Base-by-base conservation (phyloP, 2,797 vertebrate species). In the Paratrypauchen microcephalus region DNA sequence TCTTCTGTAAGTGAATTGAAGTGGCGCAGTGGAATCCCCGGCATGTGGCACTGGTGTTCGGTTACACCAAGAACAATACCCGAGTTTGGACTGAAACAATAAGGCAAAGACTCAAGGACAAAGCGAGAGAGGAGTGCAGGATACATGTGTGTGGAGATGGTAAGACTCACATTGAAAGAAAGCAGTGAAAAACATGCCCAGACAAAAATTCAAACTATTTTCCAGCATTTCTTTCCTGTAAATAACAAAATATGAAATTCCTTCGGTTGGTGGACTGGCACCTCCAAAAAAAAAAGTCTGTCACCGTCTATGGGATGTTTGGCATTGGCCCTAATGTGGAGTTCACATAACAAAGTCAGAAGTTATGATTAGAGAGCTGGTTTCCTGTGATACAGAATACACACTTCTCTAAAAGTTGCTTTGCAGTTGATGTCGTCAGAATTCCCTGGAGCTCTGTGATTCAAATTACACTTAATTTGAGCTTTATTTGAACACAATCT, bases 31-130 rank as follows among this genome's bases (percentile, higher is more conserved):
- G 72, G 87, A 80, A 91, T 88, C 86, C 76, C 26, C 2, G 72
- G 79, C 71, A 88, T 89, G 86, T 83, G 79, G 77, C 79, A 76
- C 63, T 71, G 66, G 86, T 76, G 79, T 70, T 81, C 57, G 72
- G 36, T 65, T 73, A n/a, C 15, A 55, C 56, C 21, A 36, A 0
- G 28, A 86, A 85, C 82, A 83, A 85, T 84, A 68, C 71, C 28
- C 23, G 67, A 74, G 30, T 64, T 61, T 13, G 12, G 41, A 3
- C 4, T 12, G 68, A 68, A 80, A 83, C 85, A 88, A 87, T 82
- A 64, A 57, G 26, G 68, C 76, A 73, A 74, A 71, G 39, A 50
- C 65, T 78, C 2, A 1, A 50, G 47, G 72, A 71, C 80, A 66
- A 32, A 5, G 2, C 57, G 6, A 19, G 26, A 21, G 26, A 18